A percentile compares a stretch with the other conserved stretches of the same genome.
Conservation (phyloP, 2,113 vertebrate genomes). For the Sitta europaea region DNA sequence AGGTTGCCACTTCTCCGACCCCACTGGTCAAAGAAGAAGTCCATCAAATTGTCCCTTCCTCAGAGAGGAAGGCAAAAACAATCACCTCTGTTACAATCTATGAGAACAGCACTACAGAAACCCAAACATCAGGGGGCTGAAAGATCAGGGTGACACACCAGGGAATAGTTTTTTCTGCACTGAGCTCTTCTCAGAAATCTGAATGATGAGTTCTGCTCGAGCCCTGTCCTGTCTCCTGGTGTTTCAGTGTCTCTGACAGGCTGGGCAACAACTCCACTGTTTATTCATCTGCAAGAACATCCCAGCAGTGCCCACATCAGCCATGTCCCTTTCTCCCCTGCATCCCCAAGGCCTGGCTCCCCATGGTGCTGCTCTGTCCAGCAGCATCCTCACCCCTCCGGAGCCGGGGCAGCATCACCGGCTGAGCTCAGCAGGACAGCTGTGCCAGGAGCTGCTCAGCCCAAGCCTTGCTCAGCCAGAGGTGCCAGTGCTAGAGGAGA, state of each 20-base stretch:
- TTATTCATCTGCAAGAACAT: neutral
- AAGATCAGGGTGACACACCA: no score
- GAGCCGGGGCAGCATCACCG: neutral
- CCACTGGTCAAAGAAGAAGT: no score
- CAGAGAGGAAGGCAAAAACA: no score
- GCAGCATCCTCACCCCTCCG: neutral
- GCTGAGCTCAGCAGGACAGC: no score
- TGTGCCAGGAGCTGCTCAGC: accelerated
- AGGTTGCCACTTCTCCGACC: no score
- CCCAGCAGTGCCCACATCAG: neutral
- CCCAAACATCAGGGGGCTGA: no score
- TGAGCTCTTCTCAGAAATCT: neutral
- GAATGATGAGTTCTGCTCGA: neutral
- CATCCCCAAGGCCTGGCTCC: neutral
- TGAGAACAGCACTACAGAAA: no score
- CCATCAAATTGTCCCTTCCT: no score
- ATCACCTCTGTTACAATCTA: no score
- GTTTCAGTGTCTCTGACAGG: neutral
- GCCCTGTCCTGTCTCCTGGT: neutral
- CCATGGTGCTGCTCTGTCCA: neutral
- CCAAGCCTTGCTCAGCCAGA: neutral
- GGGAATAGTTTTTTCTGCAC: neutral
- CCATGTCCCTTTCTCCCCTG: neutral
- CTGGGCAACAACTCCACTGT: neutral
- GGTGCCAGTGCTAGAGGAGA: accelerated